Evolutionary conservation across 2,113 vertebrate species (phyloP).

Genomic region (Orycteropus afer): DNA sequence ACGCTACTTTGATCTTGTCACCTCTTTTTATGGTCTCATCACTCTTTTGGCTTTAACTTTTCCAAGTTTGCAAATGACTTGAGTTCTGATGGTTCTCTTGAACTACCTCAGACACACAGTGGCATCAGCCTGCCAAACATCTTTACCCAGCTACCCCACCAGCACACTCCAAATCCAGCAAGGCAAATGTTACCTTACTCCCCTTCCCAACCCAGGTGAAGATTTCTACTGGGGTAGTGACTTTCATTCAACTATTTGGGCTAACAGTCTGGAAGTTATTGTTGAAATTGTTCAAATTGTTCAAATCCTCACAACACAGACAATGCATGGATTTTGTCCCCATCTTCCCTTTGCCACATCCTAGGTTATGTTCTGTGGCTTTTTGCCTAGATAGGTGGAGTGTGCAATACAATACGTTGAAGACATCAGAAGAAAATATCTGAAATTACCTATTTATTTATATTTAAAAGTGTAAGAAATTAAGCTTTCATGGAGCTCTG

Average conservation of each 20-base stretch:
- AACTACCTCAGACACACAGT: not conserved
- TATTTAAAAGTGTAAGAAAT: not conserved
- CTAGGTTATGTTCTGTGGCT: not conserved
- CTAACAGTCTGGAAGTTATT: not conserved
- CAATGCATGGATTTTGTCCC: not conserved
- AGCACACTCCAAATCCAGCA: not conserved
- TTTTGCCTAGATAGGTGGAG: not conserved
- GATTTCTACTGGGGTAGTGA: not conserved
- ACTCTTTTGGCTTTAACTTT: not conserved
- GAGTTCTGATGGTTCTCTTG: not conserved
- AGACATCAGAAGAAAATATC: not conserved
- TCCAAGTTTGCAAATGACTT: not conserved
- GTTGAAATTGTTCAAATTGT: no score
- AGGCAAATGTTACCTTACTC: not conserved
- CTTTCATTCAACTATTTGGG: not conserved
- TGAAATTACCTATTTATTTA: not conserved
- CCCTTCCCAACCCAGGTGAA: not conserved
- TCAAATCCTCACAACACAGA: not conserved
- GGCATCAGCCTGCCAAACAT: not conserved
- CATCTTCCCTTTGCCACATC: not conserved
- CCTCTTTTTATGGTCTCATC: not conserved
- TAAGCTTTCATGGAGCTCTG: no score
- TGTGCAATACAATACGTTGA: not conserved
- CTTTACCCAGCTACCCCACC: not conserved
- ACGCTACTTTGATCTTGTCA: not conserved